These are phyloP conservation scores for Muscicapa adusta DNA, from an alignment of 2,113 vertebrate genomes.

Conservation along the genomic window DNA sequence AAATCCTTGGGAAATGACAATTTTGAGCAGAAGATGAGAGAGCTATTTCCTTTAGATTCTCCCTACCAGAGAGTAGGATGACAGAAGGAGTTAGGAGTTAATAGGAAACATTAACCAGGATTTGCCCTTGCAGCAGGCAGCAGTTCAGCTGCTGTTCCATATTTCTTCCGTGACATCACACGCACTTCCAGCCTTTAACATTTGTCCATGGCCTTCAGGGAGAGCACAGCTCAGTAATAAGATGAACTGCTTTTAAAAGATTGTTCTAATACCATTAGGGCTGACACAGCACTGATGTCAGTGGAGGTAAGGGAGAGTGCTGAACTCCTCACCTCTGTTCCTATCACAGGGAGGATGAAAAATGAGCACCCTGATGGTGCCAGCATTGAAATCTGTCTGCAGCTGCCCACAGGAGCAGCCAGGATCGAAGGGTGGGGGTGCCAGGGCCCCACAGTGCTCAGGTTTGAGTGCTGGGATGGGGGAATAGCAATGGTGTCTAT, in stretches of 20 bases:
- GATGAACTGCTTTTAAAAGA: conserved; percentile 29
- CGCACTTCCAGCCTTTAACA: not conserved
- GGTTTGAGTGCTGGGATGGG: not conserved
- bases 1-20: not conserved
- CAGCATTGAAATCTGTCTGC: not conserved
- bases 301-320: not conserved
- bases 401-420: not conserved
- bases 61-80: not conserved
- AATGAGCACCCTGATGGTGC: not conserved
- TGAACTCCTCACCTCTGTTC: conserved; percentile 41
- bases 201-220: conserved; percentile 36
- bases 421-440: not conserved
- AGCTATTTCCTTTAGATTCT: not conserved
- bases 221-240: not conserved
- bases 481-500: rapidly evolving
- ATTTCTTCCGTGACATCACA: conserved; percentile 39
- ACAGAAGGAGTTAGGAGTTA: conserved; percentile 44
- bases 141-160: conserved; percentile 9
- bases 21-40: not conserved
- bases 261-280: conserved; percentile 17
- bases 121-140: conserved; percentile 39
- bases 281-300: conserved; percentile 47
- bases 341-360: not conserved
- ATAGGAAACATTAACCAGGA: conserved; percentile 47
- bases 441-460: not conserved